These are phyloP conservation scores for Epinephelus moara DNA, from an alignment of 2,113 vertebrate species.

Conservation along the genomic window DNA sequence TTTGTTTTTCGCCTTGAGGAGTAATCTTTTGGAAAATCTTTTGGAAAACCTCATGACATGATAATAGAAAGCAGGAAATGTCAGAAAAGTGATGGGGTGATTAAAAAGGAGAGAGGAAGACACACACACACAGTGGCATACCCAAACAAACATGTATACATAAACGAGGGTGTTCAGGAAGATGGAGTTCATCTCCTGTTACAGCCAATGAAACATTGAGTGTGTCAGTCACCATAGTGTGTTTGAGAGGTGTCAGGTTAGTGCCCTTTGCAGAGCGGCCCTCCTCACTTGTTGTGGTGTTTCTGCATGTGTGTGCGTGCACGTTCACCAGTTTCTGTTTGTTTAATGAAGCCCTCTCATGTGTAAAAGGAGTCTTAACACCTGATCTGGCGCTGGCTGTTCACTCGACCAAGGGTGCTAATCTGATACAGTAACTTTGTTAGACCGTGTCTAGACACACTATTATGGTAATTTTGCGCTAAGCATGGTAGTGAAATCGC, in stretches of 20 bases:
- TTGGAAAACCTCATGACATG: background rate
- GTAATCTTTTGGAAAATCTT: constrained; percentile 34
- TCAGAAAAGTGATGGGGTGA: constrained; percentile 7
- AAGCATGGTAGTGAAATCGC: background rate
- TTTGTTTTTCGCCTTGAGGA: constrained; percentile 26
- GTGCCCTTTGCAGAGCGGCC: background rate
- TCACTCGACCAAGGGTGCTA: constrained; percentile 27
- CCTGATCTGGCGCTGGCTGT: constrained; percentile 42
- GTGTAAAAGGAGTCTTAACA: constrained; percentile 64
- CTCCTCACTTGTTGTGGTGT: background rate
- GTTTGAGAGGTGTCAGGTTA: constrained; percentile 74
- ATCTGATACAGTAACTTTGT: constrained; percentile 50
- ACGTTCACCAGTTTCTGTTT: constrained; percentile 20
- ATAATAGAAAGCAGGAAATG: constrained; percentile 16
- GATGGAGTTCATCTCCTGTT: constrained; percentile 67
- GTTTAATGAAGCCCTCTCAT: constrained; percentile 43
- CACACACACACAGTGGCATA: constrained; percentile 1
- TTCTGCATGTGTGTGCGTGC: background rate
- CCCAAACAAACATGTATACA: constrained; percentile 16
- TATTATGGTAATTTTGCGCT: background rate
- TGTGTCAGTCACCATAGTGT: constrained; percentile 64
- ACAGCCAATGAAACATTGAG: constrained; percentile 80
- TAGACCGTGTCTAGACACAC: constrained; percentile 36
- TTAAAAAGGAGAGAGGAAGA: constrained; percentile 7
- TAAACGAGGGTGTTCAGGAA: constrained; percentile 32